These are phyloP conservation scores for Harlomillsia oculata DNA, from an alignment of 1,140 invertebrate genomes.

Conservation along the genomic window DNA sequence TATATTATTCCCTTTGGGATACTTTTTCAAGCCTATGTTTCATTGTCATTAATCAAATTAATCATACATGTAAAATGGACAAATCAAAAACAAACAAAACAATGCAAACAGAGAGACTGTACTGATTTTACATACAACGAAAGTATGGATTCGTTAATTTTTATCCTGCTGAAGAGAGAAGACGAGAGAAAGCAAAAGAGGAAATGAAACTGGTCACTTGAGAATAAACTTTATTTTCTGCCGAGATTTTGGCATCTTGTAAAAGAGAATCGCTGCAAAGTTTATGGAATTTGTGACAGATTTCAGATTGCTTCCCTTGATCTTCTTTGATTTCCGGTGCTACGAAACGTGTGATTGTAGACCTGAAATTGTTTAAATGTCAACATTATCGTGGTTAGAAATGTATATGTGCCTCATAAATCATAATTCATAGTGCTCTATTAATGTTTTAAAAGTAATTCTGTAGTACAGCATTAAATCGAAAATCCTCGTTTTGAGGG, in stretches of 20 bases:
- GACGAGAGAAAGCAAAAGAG: slow-evolving; percentile 18
- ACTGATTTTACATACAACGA: background rate
- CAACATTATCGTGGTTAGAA: too few species aligned
- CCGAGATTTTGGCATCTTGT: slow-evolving; percentile 23
- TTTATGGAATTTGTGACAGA: slow-evolving; percentile 27
- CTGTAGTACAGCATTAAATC: slow-evolving; percentile 34
- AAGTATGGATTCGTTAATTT: background rate
- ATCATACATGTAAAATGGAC: too few species aligned
- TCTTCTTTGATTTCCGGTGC: slow-evolving; percentile 26
- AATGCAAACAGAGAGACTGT: too few species aligned
- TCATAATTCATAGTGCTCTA: background rate
- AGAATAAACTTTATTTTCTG: slow-evolving; percentile 31
- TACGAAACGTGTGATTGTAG: slow-evolving; percentile 24
- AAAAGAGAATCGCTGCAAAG: slow-evolving; percentile 28
- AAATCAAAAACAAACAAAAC: too few species aligned
- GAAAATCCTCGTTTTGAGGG: slow-evolving; percentile 21
- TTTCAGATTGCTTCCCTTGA: background rate
- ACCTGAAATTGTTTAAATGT: too few species aligned
- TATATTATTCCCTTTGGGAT: too few species aligned
- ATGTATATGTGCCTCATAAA: too few species aligned
- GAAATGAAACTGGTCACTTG: slow-evolving; percentile 20
- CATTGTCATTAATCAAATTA: background rate
- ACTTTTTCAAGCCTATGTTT: too few species aligned
- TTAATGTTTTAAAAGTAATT: background rate
- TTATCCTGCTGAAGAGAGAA: slow-evolving; percentile 14